Percentiles rank a stretch among this genome's conserved stretches.
Conservation (phyloP, 2,888 invertebrate genomes). For the Xestobium rufovillosum region DNA sequence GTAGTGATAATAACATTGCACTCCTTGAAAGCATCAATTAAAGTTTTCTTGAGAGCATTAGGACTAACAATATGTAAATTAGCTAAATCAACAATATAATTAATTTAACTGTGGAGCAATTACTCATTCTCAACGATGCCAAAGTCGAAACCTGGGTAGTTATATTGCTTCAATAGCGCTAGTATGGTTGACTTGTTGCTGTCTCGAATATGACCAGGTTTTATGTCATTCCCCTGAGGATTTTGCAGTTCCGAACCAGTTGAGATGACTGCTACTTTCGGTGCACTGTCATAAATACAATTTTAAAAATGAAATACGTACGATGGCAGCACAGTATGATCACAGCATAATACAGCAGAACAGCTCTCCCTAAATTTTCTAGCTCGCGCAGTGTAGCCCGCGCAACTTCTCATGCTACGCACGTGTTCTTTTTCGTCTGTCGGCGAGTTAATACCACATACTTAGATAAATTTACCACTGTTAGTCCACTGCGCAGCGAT, state of each 20-base stretch:
- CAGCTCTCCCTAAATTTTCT: too few species aligned
- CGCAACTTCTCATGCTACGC: too few species aligned
- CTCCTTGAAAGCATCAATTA: conserved; percentile 50
- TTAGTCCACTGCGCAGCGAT: too few species aligned
- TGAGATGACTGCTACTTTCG: conserved; percentile 80
- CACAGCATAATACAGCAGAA: too few species aligned
- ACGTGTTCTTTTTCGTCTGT: too few species aligned
- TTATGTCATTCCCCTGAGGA: conserved; percentile 50
- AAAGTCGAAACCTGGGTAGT: conserved; percentile 61
- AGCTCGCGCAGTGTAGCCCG: too few species aligned
- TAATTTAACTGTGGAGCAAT: conserved; percentile 36
- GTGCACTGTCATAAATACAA: too few species aligned
- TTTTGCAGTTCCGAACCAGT: conserved; percentile 85
- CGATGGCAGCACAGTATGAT: too few species aligned
- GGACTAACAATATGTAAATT: conserved; percentile 28
- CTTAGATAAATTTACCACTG: too few species aligned
- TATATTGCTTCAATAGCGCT: conserved; percentile 60
- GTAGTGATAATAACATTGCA: conserved; percentile 81
- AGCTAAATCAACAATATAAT: too few species aligned
- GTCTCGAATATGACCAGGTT: conserved; percentile 79
- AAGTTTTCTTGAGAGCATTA: conserved; percentile 50
- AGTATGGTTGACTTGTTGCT: conserved; percentile 83
- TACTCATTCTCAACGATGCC: conserved; percentile 78
- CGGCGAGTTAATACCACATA: too few species aligned
- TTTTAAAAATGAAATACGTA: too few species aligned